These are phyloP conservation scores for Isichthys henryi DNA, from an alignment of 2,113 vertebrate genomes.

Conservation along the genomic window DNA sequence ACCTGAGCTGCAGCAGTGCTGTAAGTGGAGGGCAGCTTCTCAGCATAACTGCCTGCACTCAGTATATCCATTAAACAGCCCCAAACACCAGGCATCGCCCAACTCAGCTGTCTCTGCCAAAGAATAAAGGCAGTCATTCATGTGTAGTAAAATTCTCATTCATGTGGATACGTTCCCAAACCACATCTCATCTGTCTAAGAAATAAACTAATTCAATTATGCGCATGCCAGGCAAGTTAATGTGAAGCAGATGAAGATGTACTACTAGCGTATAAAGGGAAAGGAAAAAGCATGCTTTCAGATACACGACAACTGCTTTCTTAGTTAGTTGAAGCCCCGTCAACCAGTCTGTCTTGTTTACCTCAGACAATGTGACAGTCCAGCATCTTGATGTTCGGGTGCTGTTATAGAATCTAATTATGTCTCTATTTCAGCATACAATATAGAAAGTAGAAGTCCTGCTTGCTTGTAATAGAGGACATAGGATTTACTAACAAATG, in stretches of 20 bases:
- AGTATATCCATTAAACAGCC: too few relatives aligned
- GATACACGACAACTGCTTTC: neutral
- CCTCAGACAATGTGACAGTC: neutral
- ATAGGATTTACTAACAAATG: too few relatives aligned
- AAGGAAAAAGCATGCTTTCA: neutral
- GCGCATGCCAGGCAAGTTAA: neutral
- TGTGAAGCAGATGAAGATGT: neutral
- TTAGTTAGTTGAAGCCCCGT: neutral
- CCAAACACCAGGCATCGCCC: neutral
- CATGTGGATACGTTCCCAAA: neutral
- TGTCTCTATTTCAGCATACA: neutral
- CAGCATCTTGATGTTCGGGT: neutral
- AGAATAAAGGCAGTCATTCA: neutral
- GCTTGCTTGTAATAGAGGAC: too few relatives aligned
- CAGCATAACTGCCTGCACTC: too few relatives aligned
- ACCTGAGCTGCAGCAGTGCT: too few relatives aligned
- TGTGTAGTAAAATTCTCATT: neutral
- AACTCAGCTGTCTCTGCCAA: neutral
- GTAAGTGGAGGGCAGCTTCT: too few relatives aligned
- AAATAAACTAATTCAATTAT: neutral
- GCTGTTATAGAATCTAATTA: neutral
- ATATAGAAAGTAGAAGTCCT: neutral
- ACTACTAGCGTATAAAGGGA: neutral
- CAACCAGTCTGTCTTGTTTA: neutral
- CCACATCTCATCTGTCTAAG: neutral